Base-by-base conservation (phyloP, 2,888 invertebrate genomes). In the Artemia sinica region DNA sequence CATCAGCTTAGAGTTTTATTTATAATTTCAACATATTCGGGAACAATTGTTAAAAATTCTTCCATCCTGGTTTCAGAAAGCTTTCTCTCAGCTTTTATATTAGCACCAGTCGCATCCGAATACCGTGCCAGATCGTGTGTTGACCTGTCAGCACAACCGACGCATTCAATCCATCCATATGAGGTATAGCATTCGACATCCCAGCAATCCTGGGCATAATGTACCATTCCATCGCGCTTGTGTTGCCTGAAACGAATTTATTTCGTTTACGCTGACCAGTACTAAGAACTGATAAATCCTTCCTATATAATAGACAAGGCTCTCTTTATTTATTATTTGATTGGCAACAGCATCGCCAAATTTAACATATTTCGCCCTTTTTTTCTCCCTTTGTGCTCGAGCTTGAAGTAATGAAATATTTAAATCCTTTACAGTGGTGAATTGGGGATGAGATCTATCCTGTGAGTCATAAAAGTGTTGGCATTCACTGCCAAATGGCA, bases 141-240 rank as follows among this genome's bases (percentile, higher is more conserved):
- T 13, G 97, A 95, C 73, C 98, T 84, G 78, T 99, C 98, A 13
- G 98, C 98, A 81, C 97, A 97, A 11, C 98, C 98, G 0, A 98
- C 97, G 81, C 97, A 97, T 78, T 99, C 98, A 58, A 99, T 86
- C 95, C 97, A 98, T 7, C 97, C 87, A 78, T 94, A 95, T 70
- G 95, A 94, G 4, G 97, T 95, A 48, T 95, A 83, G 76, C 91
- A 91, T 78, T 99, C 98, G 1, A 96, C 97, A 82, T 99, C 98
- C 98, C 98, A 99, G 77, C 98, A 99, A 77, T 99, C 98, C 78
- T 91, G 89, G 10, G 98, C 98, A 78, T 99, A 99, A 79, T 99
- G 98, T 72, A 98, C 98, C 98, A 99, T 99, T 81, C 99, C 98
- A 79, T 98, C 99, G 71, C 87, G 83, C 91, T 99, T 91, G 77